Evolutionary conservation across 2,797 vertebrate species (phyloP), one percentile per base, ranked within the genome.

Genomic region (Pseudomugil gertrudae): DNA sequence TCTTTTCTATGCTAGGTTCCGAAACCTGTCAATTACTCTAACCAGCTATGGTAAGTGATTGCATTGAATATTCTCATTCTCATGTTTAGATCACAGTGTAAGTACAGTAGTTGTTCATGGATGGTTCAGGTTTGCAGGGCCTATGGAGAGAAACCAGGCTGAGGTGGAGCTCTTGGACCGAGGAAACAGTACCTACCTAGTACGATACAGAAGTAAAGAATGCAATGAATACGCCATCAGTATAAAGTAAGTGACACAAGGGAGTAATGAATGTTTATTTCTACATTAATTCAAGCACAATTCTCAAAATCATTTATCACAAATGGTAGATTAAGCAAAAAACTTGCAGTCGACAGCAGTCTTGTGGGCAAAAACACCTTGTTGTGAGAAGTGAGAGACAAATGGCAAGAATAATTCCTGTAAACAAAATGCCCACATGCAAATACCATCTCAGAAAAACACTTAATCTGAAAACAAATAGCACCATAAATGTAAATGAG

Each of bases 171-270:
- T 99, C 32, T 92, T 94, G 71, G 96, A 97, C 80, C 90, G 94
- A 80, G 93, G 90, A 69, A 96, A 96, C 76, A 94, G 98, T 89
- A 98, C 97, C 60, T 99, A 96, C 83, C 92, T 99, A 82, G 92
- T 99, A 78, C 94, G 98, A 47, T 95, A 96, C 92, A 92, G 98
- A 85, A 96, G 94, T 65, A 96, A 95, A 87, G 97, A 98, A 79
- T 95, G 92, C 48, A 95, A 94, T 15, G 97, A 98, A 87, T 99
- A 98, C n/a, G 98, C 98, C 72, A 96, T 99, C 87, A 99, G 97
- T 84, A 96, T 99, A 91, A 99, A 98, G 98, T 99, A 94, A 96
- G 97, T 95, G 55, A 57, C 29, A 14, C 1, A 7, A 55, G 0
- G 1, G 9, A 40, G 64, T 57, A 23, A 65, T 69, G 66, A 51